Base-by-base conservation (phyloP, 2,888 invertebrate genomes). In the Nephrotoma guestfalica region DNA sequence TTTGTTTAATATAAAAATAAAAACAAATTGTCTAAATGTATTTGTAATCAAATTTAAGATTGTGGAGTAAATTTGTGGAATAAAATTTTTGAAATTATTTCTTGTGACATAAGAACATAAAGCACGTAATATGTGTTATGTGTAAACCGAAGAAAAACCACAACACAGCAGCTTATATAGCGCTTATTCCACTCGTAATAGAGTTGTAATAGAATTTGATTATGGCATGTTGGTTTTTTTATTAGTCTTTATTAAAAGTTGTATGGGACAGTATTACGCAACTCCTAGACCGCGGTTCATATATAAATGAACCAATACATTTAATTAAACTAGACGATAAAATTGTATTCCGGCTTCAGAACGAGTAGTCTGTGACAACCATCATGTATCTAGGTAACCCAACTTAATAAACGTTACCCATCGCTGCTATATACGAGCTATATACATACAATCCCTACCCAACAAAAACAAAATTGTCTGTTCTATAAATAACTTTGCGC, bases 401-500 rank as follows among this genome's bases (percentile, higher is more conserved):
- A 47, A 47, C 6, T 15, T 57, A 1, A 57, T 18, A 15, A 7
- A 57, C 1, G 15, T 57, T 57, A 7, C 51, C 51, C 15, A 57
- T 15, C 18, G 51, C 51, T 57, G 51, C n/a, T 83, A 6, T 83
- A 83, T 11, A 83, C 18, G n/a, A 2, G 47, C n/a, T 47, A 47
- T 47, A 83, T 83, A 83, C n/a, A 47, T 47, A 83, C 83, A 83
- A 40, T 83, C 30, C 41, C 4, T 41, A 83, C 83, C 2, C 0
- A 83, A 83, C 6, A 83, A 83, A 40, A 83, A 83, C 83, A 40
- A 41, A 41, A 41, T 83, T 40, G 83, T 83, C 83, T 83, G 83
- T 83, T 83, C 83, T 83, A 83, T 83, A 41, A 41, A 83, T 83
- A 83, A 84, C 84, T 84, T 41, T 84, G 84, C 41, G 84, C 84